phyloP scores from a whole-genome alignment of 2,797 vertebrate species.

The Alosa sapidissima region DNA sequence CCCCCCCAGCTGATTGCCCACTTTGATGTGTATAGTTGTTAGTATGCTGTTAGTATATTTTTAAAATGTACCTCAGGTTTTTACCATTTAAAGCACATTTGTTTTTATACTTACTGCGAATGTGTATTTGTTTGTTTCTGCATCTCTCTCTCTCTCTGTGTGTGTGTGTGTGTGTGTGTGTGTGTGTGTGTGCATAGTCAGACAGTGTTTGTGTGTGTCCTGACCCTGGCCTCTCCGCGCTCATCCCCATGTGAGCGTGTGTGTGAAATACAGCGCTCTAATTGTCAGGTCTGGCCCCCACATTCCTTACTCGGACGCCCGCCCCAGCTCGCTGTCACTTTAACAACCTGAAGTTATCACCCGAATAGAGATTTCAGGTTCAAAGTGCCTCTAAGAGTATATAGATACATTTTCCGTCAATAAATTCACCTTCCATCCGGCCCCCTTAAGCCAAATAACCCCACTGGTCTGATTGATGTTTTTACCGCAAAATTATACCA shows the following conservation, averaged over 20 bases:
- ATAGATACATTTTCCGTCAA: slow-evolving; percentile 91
- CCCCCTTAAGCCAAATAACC: slow-evolving; percentile 73
- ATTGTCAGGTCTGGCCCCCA: slow-evolving; percentile 80
- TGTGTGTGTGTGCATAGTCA: slow-evolving; percentile 38
- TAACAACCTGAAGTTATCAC: slow-evolving; percentile 94
- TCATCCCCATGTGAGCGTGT: slow-evolving; percentile 34
- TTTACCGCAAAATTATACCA: slow-evolving; percentile 90
- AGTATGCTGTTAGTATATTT: neutral
- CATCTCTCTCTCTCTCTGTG: slow-evolving; percentile 29
- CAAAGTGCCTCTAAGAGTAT: slow-evolving; percentile 83
- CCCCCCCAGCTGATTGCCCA: neutral
- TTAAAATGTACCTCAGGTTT: too few relatives aligned
- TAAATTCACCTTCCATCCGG: slow-evolving; percentile 82
- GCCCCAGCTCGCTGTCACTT: slow-evolving; percentile 89
- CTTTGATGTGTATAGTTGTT: neutral
- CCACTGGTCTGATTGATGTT: slow-evolving; percentile 80
- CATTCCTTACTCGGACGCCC: slow-evolving; percentile 81
- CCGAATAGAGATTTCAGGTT: slow-evolving; percentile 87
- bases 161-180: slow-evolving; percentile 32
- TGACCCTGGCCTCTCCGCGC: slow-evolving; percentile 1
- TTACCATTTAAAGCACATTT: too few relatives aligned
- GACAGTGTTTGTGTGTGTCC: slow-evolving; percentile 32
- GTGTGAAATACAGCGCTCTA: slow-evolving; percentile 77
- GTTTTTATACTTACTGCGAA: neutral
- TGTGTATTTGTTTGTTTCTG: neutral